A percentile compares a stretch with the other conserved stretches of the same genome.
These are phyloP conservation scores for Drosophila subobscura DNA, from an alignment of 1,140 invertebrate species.

Conservation along the genomic window DNA sequence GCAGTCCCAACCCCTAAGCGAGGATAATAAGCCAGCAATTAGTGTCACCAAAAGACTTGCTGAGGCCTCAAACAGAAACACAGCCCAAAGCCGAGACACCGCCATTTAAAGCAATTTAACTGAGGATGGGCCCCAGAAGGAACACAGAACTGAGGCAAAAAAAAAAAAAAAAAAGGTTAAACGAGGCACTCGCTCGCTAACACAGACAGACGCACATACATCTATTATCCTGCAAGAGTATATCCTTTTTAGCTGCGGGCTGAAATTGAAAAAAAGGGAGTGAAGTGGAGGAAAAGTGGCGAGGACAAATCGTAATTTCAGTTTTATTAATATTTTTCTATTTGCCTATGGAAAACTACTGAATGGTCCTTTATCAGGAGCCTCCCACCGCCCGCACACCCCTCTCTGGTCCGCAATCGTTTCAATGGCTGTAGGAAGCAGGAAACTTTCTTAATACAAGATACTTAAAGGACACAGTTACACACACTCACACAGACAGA, in stretches of 20 bases:
- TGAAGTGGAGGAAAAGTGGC: constrained; percentile 44
- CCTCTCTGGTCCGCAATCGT: constrained; percentile 41
- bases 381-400: constrained; percentile 14
- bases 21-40: constrained; percentile 76
- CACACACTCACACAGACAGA: constrained; percentile 3
- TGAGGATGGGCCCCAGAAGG: not conserved
- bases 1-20: constrained; percentile 18
- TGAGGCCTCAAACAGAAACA: constrained; percentile 41
- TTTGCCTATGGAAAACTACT: constrained; percentile 78
- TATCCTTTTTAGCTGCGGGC: constrained; percentile 22
- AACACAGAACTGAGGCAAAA: constrained; percentile 4
- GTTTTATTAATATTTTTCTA: constrained; percentile 79
- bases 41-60: constrained; percentile 68
- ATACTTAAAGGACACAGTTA: constrained; percentile 60
- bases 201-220: constrained; percentile 19
- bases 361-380: constrained; percentile 45
- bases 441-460: constrained; percentile 77
- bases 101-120: constrained; percentile 57
- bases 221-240: constrained; percentile 39
- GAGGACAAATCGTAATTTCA: constrained; percentile 71
- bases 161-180: constrained; percentile 34
- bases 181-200: constrained; percentile 19
- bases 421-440: constrained; percentile 57
- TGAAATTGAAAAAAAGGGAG: constrained; percentile 54
- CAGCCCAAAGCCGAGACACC: constrained; percentile 22